Evolutionary conservation across 2,797 vertebrate species (phyloP), one percentile per base, ranked within the genome.

Genomic region (Acanthurus tractus): DNA sequence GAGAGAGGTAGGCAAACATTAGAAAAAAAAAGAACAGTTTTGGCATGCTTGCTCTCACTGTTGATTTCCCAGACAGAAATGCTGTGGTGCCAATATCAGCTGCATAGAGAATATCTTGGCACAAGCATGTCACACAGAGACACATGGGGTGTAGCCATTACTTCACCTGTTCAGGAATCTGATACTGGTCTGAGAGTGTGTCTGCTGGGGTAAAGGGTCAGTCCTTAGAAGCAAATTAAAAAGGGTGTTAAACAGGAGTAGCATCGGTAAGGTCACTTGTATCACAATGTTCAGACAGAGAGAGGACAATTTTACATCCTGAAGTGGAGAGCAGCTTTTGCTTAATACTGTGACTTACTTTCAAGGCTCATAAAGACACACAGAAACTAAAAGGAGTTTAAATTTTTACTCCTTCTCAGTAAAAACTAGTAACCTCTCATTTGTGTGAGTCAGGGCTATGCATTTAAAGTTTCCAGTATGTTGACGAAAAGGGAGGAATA

Each of bases 1-100:
- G 96, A 98, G 91, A 96, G 96, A 97, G 98, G 98, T 99, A 96
- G 77, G 87, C 54, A 50, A 23, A 38, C 36, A 38, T 48, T 14
- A 34, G 54, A 10, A 40, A 57, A 44, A 10, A 40, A 57, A 44
- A 46, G 40, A 55, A 44, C 15, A 34, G 8, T 34, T 54, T 54
- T 15, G 1, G 69, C 8, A 46, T 64, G 56, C 34, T 59, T 53
- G 14, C 3, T 36, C 14, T 69, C 25, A 49, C 49, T 62, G 12
- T 40, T 58, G 20, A 40, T 63, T 36, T 44, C 42, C 45, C 34
- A 23, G 20, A 49, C 0, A 17, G 0, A 36, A 18, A 18, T 57
- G 25, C 6, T 17, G 36, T 3, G 59, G 38, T 40, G 11, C 8
- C 44, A 20, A 18, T 55, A 23, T 22, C 63, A 59, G 52, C 53